Base-by-base conservation (phyloP, 2,888 invertebrate genomes). In the Gonocerus acuteangulatus region DNA sequence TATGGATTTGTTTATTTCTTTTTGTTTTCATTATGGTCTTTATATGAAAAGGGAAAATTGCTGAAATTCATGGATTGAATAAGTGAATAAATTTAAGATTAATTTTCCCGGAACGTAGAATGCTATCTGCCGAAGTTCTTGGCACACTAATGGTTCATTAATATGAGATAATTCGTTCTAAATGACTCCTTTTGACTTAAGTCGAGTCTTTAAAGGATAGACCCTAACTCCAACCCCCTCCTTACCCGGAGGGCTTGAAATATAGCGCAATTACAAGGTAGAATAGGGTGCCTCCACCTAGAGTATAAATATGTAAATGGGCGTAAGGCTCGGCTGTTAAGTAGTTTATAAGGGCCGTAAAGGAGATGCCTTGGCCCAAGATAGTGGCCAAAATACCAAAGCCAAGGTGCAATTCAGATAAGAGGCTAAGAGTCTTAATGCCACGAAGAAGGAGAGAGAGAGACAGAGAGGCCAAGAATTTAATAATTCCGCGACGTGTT, bases 291-390 rank as follows among this genome's bases (percentile, higher is more conserved):
- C 9, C 49, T 9, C 49, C 47, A 47, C 47, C 47, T 47, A 60
- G 54, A 36, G 61, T 64, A 65, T 65, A 65, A 63, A 65, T 65
- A 65, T 65, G 65, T 62, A 65, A 61, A 65, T 65, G 48, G 15
- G 36, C 9, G 36, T n/a, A 18, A 34, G 48, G 42, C 32, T 23
- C 15, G 22, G 51, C 59, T 45, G 65, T 63, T 65, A 65, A 65
- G 63, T 65, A 63, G 59, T 62, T 62, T 65, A 65, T 65, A 65
- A 65, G 63, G 65, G 59, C 61, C 58, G 54, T 65, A 63, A 65
- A 59, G 60, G 64, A 65, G 64, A 65, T 65, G 64, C 36, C n/a
- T 51, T 21, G 23, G 34, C 48, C 39, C 27, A 39, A 60, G 60
- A 63, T 57, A 61, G 48, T 15, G 47, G 48, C 13, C 47, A 27